Evolutionary conservation across 2,113 vertebrate species (phyloP).

Genomic region (Notothenia rossii): DNA sequence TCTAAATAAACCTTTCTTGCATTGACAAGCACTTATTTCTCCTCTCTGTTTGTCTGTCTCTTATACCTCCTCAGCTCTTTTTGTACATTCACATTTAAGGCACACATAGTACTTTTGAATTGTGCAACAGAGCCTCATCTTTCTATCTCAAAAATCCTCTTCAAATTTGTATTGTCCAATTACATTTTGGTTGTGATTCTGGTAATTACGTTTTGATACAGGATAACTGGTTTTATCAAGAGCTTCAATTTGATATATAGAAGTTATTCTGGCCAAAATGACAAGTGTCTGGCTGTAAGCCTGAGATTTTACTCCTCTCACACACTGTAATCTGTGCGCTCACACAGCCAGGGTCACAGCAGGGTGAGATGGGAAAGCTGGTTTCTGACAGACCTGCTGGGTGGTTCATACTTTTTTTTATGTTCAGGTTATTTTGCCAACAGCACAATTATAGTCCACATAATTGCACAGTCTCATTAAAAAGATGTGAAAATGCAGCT

Average conservation of each 20-base stretch:
- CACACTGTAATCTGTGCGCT: conserved; percentile 25
- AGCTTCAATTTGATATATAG: conserved; percentile 52
- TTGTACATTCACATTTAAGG: conserved; percentile 1
- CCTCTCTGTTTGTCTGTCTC: not conserved
- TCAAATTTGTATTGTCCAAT: conserved; percentile 42
- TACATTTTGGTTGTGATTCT: conserved; percentile 33
- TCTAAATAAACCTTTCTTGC: not conserved
- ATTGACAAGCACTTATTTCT: not conserved
- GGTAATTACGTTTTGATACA: conserved; percentile 58
- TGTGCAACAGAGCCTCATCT: not conserved
- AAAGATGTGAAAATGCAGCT: conserved; percentile 46
- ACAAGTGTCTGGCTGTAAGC: conserved; percentile 66
- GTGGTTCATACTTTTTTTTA: conserved; percentile 24
- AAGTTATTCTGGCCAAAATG: conserved; percentile 53
- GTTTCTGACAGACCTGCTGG: conserved; percentile 20
- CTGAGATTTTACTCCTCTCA: conserved; percentile 30
- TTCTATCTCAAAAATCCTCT: conserved; percentile 1
- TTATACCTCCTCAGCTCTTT: not conserved
- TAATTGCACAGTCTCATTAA: conserved; percentile 66
- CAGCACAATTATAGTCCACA: conserved; percentile 49
- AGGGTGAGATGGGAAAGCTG: conserved; percentile 45
- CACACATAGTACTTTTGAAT: not conserved
- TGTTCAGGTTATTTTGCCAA: conserved; percentile 60
- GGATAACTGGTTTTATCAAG: conserved; percentile 51
- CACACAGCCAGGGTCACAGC: conserved; percentile 51